phyloP scores from a whole-genome alignment of 2,888 invertebrate genomes.

The Meghimatium bilineatum region DNA sequence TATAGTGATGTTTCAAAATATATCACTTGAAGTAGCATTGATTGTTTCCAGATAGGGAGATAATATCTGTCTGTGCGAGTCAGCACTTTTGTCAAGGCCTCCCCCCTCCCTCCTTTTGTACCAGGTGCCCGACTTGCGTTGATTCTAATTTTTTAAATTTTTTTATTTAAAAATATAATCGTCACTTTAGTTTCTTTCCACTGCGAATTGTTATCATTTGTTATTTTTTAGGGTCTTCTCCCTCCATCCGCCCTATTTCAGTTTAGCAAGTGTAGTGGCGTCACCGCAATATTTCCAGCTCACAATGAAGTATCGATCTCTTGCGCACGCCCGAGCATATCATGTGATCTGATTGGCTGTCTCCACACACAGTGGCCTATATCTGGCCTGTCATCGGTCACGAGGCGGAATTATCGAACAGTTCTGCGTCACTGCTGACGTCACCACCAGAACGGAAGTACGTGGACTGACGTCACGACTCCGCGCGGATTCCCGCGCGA shows the following conservation, averaged over 20 bases:
- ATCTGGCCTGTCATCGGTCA: constrained; percentile 34
- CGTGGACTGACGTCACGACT: constrained; percentile 34
- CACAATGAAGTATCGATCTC: constrained; percentile 44
- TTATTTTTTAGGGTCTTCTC: not conserved
- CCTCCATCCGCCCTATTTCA: not conserved
- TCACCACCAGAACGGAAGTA: constrained; percentile 31
- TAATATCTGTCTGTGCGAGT: not conserved
- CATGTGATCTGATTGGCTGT: constrained; percentile 32
- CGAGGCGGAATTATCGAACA: constrained; percentile 45
- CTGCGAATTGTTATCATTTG: not conserved
- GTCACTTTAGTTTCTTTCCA: constrained; percentile 3
- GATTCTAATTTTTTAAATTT: not conserved
- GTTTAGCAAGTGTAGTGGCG: not conserved
- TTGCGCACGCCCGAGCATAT: constrained; percentile 30
- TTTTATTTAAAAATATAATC: not conserved
- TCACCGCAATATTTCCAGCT: constrained; percentile 37
- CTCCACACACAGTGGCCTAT: constrained; percentile 34
- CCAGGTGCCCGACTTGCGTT: not conserved
- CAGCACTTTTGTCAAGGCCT: constrained; percentile 1
- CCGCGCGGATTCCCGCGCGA: constrained; percentile 31
- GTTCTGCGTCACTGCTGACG: constrained; percentile 39
- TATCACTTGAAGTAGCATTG: not conserved
- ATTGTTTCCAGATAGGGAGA: constrained; percentile 7
- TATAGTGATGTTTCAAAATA: not conserved
- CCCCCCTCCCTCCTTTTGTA: not conserved